Conservation (phyloP, 2,888 invertebrate species). For the Tenthredo amoena region DNA sequence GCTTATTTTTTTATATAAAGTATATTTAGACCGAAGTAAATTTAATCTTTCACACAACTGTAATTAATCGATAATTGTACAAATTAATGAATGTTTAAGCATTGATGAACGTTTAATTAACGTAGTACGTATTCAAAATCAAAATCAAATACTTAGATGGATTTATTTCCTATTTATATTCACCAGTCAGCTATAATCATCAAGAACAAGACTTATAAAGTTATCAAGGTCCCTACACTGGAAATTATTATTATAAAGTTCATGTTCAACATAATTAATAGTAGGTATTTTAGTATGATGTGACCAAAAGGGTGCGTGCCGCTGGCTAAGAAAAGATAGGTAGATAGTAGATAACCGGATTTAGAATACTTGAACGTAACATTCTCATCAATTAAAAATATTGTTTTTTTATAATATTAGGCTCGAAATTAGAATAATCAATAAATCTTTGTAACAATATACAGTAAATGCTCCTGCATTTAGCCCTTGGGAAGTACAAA, state of each 20-base stretch:
- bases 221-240: background rate
- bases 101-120: background rate
- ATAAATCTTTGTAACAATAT: background rate
- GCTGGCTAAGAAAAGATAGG: background rate
- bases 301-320: background rate
- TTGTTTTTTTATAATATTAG: background rate
- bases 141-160: background rate
- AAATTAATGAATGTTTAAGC: background rate
- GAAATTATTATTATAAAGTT: background rate
- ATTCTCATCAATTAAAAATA: background rate
- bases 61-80: background rate
- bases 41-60: background rate
- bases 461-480: background rate
- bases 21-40: background rate
- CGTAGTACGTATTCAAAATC: background rate
- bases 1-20: slow-evolving; percentile 22
- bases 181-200: background rate
- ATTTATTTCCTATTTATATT: background rate
- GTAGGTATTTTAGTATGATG: background rate
- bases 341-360: background rate
- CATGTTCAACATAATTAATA: background rate
- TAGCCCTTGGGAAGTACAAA: background rate
- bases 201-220: background rate
- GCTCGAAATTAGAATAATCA: background rate
- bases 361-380: background rate